phyloP scores from a whole-genome alignment of 2,888 invertebrate genomes.

The Criorhina ranunculi region DNA sequence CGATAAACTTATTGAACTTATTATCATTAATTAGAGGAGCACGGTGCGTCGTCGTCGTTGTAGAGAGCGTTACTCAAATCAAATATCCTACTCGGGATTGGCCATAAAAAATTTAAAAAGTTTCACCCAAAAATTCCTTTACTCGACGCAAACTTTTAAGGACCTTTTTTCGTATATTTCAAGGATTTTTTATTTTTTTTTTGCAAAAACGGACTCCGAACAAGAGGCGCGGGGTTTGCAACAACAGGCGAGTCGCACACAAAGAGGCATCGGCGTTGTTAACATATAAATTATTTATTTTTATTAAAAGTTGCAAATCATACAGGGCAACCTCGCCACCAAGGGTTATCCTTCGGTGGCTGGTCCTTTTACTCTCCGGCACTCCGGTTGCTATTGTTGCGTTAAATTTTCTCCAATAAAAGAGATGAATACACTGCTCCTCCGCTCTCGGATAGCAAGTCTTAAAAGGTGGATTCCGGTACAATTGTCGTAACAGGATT shows the following conservation, averaged over 20 bases:
- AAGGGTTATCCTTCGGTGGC: conserved; percentile 42
- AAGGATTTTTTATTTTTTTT: too few species aligned
- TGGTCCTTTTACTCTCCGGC: conserved; percentile 21
- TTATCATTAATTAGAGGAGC: conserved; percentile 52
- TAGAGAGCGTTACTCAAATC: conserved; percentile 24
- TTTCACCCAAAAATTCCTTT: conserved; percentile 33
- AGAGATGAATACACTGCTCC: conserved; percentile 41
- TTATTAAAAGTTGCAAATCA: conserved; percentile 70
- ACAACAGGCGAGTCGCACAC: not conserved
- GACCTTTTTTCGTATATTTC: conserved; percentile 38
- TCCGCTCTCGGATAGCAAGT: not conserved
- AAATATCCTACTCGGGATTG: conserved; percentile 7
- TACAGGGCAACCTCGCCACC: conserved; percentile 45
- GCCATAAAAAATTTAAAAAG: conserved; percentile 52
- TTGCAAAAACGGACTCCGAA: not conserved
- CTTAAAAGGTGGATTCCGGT: conserved; percentile 45
- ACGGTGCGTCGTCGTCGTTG: not conserved
- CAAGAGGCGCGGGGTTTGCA: not conserved
- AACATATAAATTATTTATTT: conserved; percentile 70
- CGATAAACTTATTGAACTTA: conserved; percentile 59
- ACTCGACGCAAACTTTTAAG: conserved; percentile 10
- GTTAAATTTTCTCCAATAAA: conserved; percentile 57
- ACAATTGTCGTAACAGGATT: conserved; percentile 41
- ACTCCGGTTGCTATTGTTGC: conserved; percentile 39
- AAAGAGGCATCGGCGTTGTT: conserved; percentile 41